Percentiles rank a stretch among this genome's conserved stretches.
phyloP scores from a whole-genome alignment of 2,113 vertebrate species.

The Platysteira castanea region DNA sequence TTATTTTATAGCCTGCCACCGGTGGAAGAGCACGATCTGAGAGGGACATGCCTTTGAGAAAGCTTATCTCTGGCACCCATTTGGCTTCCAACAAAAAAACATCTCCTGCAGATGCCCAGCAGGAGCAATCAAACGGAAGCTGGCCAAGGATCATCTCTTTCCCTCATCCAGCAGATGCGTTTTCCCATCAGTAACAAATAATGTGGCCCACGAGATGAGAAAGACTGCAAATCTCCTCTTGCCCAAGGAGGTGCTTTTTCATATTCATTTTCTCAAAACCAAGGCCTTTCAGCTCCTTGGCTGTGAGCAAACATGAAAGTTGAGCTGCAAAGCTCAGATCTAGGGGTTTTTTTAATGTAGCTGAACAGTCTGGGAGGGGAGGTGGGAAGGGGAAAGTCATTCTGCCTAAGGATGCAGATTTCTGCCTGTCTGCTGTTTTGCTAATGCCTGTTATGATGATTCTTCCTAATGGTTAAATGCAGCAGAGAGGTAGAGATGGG shows the following conservation, averaged over 20 bases:
- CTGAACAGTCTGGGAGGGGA: not conserved
- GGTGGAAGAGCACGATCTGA: not conserved
- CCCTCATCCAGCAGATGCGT: fast-evolving
- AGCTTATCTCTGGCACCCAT: constrained; percentile 30
- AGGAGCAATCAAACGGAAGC: not conserved
- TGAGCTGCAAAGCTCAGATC: not conserved
- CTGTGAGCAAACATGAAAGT: not conserved
- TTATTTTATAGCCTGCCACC: not conserved
- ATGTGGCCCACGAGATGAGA: fast-evolving
- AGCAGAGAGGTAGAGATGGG: not conserved
- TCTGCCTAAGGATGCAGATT: not conserved
- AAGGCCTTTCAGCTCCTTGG: not conserved
- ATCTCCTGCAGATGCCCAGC: not conserved
- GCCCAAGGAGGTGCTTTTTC: not conserved
- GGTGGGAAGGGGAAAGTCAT: not conserved
- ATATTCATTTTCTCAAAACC: not conserved
- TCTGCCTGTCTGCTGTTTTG: not conserved
- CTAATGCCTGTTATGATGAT: not conserved
- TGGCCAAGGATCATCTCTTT: not conserved
- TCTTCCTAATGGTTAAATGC: not conserved
- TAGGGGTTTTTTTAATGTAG: not conserved
- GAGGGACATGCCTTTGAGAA: not conserved
- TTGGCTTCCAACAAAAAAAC: not conserved
- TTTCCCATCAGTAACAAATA: not conserved
- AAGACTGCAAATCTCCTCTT: not conserved